Evolutionary conservation across 2,888 invertebrate species (phyloP).

Genomic region (Tricholauxania praeusta): DNA sequence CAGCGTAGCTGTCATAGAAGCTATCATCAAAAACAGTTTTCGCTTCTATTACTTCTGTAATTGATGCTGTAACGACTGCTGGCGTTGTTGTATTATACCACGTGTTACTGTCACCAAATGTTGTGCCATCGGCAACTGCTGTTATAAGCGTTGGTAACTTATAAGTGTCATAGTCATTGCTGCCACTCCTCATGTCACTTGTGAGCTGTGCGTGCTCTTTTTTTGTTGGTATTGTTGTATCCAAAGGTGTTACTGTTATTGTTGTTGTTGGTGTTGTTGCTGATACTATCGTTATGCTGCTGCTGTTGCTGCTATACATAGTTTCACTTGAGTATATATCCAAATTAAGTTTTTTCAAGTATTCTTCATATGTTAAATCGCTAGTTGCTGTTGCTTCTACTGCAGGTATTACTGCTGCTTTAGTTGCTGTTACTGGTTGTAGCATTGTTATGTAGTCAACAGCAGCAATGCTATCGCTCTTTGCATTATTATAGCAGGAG

Average conservation of each 20-base stretch:
- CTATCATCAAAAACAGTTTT: constrained; percentile 56
- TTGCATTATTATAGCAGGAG: constrained; percentile 31
- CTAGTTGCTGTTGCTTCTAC: neutral
- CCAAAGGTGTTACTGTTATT: neutral
- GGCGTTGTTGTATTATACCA: constrained; percentile 23
- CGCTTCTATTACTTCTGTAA: constrained; percentile 34
- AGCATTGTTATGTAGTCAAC: constrained; percentile 14
- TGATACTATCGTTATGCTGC: neutral
- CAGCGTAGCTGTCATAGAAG: constrained; percentile 60
- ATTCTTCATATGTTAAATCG: constrained; percentile 50
- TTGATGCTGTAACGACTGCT: constrained; percentile 21
- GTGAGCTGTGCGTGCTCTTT: neutral
- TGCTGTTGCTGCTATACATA: neutral
- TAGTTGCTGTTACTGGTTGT: constrained; percentile 13
- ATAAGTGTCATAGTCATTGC: neutral
- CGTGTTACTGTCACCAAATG: neutral
- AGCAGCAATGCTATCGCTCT: constrained; percentile 30
- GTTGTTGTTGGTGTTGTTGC: constrained; percentile 17
- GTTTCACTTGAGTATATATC: constrained; percentile 3
- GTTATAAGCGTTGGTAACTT: neutral
- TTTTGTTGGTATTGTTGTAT: constrained; percentile 25
- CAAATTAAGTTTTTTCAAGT: constrained; percentile 56
- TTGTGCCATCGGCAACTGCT: constrained; percentile 1
- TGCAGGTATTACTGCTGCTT: constrained; percentile 17
- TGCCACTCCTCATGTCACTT: neutral